These are phyloP conservation scores for Teleogryllus oceanicus DNA, from an alignment of 2,888 invertebrate genomes.

Conservation along the genomic window DNA sequence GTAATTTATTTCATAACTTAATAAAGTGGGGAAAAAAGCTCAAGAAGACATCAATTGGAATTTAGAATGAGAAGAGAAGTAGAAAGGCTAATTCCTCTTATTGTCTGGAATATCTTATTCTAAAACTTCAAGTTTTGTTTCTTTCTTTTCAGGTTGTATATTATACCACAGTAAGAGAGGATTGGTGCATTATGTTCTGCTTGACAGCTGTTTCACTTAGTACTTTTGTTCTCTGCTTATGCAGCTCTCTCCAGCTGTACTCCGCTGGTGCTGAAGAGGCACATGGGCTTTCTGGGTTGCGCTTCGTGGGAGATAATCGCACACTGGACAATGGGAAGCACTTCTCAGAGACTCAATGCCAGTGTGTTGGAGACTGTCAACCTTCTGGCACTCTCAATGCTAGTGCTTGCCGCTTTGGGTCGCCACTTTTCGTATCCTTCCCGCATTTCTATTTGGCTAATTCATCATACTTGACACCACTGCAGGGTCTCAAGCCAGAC, in stretches of 20 bases:
- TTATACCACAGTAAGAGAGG: too few species aligned
- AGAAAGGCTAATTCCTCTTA: too few species aligned
- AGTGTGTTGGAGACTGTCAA: constrained; percentile 51
- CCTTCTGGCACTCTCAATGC: constrained; percentile 65
- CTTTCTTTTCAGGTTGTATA: too few species aligned
- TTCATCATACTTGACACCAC: constrained; percentile 57
- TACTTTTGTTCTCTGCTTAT: too few species aligned
- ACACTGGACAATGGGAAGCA: constrained; percentile 70
- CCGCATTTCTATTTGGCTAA: constrained; percentile 80
- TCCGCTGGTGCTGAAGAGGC: background rate
- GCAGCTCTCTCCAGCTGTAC: background rate
- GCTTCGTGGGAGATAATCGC: constrained; percentile 54
- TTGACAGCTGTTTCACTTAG: too few species aligned
- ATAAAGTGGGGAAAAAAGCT: too few species aligned
- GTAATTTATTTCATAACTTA: too few species aligned
- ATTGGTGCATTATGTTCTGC: too few species aligned
- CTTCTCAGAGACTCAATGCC: constrained; percentile 63
- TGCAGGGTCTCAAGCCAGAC: constrained; percentile 66
- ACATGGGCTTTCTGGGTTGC: background rate
- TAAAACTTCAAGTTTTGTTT: too few species aligned
- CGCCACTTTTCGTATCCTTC: constrained; percentile 77
- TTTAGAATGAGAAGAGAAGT: too few species aligned
- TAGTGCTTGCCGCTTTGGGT: constrained; percentile 68
- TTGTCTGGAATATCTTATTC: too few species aligned
- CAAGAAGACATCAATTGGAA: too few species aligned